These are phyloP conservation scores for Palythoa heliodiscus DNA, from an alignment of 92 coral and sea anemone species.

Conservation along the genomic window DNA sequence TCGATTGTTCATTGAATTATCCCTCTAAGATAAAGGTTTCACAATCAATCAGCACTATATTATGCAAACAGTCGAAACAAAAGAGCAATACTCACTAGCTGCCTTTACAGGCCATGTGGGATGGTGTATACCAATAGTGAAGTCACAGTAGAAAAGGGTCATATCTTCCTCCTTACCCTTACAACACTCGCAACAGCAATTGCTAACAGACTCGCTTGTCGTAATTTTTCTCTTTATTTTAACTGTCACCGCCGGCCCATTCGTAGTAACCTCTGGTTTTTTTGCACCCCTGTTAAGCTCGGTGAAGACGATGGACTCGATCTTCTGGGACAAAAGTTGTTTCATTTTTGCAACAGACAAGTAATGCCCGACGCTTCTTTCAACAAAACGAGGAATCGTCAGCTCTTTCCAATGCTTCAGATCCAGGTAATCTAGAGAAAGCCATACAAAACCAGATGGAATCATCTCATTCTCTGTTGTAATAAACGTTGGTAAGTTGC, in stretches of 20 bases:
- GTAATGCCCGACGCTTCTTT: background rate
- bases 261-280: background rate
- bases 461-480: slow-evolving; percentile 5
- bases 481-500: background rate
- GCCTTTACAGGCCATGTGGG: slow-evolving; percentile 18
- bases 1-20: too few relatives aligned
- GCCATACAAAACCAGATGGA: slow-evolving; percentile 31
- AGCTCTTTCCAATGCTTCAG: slow-evolving; percentile 21
- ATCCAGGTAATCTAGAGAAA: slow-evolving; percentile 18
- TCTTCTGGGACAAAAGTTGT: background rate
- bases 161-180: background rate
- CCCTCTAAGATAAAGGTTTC: too few relatives aligned
- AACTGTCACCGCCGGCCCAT: background rate
- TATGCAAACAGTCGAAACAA: too few relatives aligned
- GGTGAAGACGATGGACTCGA: background rate
- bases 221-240: background rate
- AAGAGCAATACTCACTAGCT: slow-evolving; percentile 15
- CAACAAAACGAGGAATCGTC: slow-evolving; percentile 11
- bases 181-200: background rate
- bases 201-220: background rate
- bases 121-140: background rate
- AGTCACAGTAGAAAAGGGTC: slow-evolving; percentile 1
- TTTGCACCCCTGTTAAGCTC: background rate
- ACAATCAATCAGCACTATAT: too few relatives aligned
- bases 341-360: background rate